Percentiles rank a stretch among this genome's conserved stretches.
Evolutionary conservation across 2,888 invertebrate genomes (phyloP).

Genomic region (Athetis lepigone): DNA sequence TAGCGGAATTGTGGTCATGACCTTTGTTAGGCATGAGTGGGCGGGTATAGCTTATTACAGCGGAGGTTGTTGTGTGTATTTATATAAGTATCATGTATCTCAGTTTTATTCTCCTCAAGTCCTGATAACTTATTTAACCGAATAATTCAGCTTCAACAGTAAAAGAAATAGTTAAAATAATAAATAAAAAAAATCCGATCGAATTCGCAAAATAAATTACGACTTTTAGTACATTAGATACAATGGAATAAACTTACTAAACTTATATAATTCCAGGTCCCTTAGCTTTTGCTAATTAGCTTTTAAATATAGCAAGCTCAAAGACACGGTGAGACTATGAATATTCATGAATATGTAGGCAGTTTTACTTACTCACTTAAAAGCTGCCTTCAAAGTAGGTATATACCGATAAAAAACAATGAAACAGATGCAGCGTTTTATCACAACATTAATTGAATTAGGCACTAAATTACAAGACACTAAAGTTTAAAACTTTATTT

Average conservation of each 20-base stretch:
- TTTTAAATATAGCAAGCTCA: constrained; percentile 10
- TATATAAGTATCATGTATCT: neutral
- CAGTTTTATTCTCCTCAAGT: no score
- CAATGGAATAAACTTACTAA: constrained; percentile 5
- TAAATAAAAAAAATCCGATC: neutral
- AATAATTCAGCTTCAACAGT: no score
- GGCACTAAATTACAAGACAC: constrained; percentile 20
- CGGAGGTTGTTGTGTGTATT: neutral
- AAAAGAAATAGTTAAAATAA: no score
- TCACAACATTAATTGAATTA: constrained; percentile 23
- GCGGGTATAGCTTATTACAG: neutral
- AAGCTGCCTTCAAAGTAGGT: constrained; percentile 11
- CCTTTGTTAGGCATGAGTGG: constrained; percentile 9
- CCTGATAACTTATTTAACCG: no score
- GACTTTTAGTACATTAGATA: neutral
- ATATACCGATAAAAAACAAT: constrained; percentile 2
- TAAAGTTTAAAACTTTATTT: constrained; percentile 44
- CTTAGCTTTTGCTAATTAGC: neutral
- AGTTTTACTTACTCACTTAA: constrained; percentile 15
- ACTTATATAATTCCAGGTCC: neutral
- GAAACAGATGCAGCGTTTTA: neutral
- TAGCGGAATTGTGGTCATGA: constrained; percentile 12
- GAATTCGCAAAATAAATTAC: neutral
- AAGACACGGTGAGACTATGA: constrained; percentile 17
- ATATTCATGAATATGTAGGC: constrained; percentile 35